These are phyloP conservation scores for Alfaro cultratus DNA, from an alignment of 2,797 vertebrate species.

Conservation along the genomic window DNA sequence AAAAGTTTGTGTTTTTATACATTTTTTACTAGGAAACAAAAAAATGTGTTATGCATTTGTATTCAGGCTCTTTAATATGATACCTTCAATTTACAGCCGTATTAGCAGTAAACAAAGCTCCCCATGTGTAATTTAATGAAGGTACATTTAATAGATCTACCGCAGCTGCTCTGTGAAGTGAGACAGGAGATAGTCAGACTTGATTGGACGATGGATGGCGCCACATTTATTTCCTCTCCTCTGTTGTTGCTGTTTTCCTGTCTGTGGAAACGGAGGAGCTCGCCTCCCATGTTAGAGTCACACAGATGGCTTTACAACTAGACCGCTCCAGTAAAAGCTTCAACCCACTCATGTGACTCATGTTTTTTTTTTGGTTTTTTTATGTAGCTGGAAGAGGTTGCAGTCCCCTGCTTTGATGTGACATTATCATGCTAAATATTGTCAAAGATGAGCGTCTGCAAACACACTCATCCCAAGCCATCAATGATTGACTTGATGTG, in stretches of 20 bases:
- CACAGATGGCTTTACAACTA: constrained; percentile 3
- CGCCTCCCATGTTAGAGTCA: constrained; percentile 34
- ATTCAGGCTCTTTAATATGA: neutral
- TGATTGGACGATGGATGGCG: neutral
- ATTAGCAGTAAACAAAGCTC: neutral
- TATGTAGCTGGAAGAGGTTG: constrained; percentile 26
- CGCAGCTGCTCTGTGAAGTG: neutral
- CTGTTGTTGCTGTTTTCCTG: constrained; percentile 40
- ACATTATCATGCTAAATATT: constrained; percentile 27
- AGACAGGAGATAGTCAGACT: neutral
- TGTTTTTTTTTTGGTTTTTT: constrained; percentile 7
- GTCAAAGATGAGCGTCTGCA: constrained; percentile 21
- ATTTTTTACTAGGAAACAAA: neutral
- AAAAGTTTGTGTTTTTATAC: neutral
- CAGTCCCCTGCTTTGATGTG: constrained; percentile 18
- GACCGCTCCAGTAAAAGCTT: constrained; percentile 4
- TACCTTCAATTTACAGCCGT: neutral
- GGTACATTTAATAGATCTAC: neutral
- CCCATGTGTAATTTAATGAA: neutral
- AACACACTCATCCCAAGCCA: constrained; percentile 17
- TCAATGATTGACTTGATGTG: constrained; percentile 62
- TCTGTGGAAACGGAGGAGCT: constrained; percentile 19
- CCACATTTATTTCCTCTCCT: constrained; percentile 25
- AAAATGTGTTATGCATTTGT: neutral
- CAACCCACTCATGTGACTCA: constrained; percentile 14